A percentile compares a stretch with the other conserved stretches of the same genome.
These are phyloP conservation scores for Scophthalmus maximus DNA, from an alignment of 2,113 vertebrate genomes.

Conservation along the genomic window DNA sequence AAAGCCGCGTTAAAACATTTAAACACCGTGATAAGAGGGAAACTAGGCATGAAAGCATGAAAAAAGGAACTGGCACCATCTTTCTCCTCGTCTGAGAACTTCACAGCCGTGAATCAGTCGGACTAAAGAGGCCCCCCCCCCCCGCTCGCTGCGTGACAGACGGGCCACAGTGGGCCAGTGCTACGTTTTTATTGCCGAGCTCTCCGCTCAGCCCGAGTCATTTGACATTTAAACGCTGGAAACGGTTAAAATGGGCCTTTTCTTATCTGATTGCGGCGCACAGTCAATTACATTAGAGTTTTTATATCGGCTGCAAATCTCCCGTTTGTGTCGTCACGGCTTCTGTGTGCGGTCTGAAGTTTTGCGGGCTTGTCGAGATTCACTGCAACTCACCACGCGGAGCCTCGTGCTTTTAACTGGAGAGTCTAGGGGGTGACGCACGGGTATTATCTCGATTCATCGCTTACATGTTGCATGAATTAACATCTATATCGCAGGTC, in stretches of 20 bases:
- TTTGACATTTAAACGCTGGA: constrained; percentile 60
- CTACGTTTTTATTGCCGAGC: constrained; percentile 45
- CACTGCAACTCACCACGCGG: constrained; percentile 11
- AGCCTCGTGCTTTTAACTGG: constrained; percentile 25
- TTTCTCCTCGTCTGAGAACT: constrained; percentile 37
- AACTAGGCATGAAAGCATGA: constrained; percentile 26
- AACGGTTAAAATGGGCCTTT: constrained; percentile 46
- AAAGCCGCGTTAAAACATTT: constrained; percentile 39
- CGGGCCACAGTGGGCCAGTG: constrained; percentile 21
- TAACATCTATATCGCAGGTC: constrained; percentile 12
- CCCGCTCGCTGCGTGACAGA: constrained; percentile 38
- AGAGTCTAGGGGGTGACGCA: constrained; percentile 22
- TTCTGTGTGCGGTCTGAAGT: constrained; percentile 57
- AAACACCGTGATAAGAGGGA: constrained; percentile 43
- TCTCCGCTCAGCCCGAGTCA: constrained; percentile 47
- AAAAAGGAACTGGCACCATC: constrained; percentile 26
- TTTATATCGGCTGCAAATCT: constrained; percentile 75
- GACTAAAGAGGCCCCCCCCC: constrained; percentile 30
- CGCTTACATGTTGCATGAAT: not conserved
- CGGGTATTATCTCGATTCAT: constrained; percentile 25
- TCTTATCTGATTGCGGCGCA: constrained; percentile 77
- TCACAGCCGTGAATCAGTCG: constrained; percentile 16
- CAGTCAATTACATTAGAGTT: constrained; percentile 72
- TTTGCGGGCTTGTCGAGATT: constrained; percentile 16
- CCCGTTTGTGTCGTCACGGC: constrained; percentile 51